These are phyloP conservation scores for Nipponacmea schrenckii DNA, from an alignment of 2,888 invertebrate genomes.

Conservation along the genomic window DNA sequence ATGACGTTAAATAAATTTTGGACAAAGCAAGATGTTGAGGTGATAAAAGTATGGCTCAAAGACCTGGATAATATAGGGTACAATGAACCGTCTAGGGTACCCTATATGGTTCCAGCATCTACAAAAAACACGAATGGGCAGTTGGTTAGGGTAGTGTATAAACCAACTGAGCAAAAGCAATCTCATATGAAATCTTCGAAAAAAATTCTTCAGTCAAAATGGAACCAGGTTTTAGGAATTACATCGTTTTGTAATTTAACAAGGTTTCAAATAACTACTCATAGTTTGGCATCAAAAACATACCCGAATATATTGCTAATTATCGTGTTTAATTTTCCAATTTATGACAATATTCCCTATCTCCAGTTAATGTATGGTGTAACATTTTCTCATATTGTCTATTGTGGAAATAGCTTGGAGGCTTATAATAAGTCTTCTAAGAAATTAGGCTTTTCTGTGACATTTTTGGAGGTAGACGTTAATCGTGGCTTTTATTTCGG, in stretches of 20 bases:
- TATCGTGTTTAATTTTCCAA: constrained; percentile 5
- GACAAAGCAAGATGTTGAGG: constrained; percentile 24
- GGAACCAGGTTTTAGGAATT: constrained; percentile 6
- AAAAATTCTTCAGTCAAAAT: neutral
- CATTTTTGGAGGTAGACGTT: constrained; percentile 18
- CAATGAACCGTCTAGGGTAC: constrained; percentile 1
- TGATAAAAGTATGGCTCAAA: constrained; percentile 14
- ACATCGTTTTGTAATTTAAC: neutral
- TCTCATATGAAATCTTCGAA: neutral
- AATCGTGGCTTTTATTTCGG: neutral
- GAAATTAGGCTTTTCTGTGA: neutral
- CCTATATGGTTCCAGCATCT: too few species aligned
- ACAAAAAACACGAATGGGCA: neutral
- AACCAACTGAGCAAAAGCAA: neutral
- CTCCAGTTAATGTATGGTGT: constrained; percentile 12
- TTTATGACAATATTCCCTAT: constrained; percentile 6
- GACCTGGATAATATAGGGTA: constrained; percentile 17
- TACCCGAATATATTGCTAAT: constrained; percentile 11
- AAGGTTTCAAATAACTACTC: neutral
- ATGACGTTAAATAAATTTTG: constrained; percentile 32
- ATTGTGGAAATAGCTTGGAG: constrained; percentile 1
- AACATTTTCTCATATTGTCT: constrained; percentile 9
- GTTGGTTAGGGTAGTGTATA: neutral
- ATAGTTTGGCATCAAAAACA: neutral
- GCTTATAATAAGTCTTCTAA: neutral